A percentile compares a stretch with the other conserved stretches of the same genome.
Conservation (phyloP, 2,113 vertebrate genomes). For the Entosphenus tridentatus region DNA sequence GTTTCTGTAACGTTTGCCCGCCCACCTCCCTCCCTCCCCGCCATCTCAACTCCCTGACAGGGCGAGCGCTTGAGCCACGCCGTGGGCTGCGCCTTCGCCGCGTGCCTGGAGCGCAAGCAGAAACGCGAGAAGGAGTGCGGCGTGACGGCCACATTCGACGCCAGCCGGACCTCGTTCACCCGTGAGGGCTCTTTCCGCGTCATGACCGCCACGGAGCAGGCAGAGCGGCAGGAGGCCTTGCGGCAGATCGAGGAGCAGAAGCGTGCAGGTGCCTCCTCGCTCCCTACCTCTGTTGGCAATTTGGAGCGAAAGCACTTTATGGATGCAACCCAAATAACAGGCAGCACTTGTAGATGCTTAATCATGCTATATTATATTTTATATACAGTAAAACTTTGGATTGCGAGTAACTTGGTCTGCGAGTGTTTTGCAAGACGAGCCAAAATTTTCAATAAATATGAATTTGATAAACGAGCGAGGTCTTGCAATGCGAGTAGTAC, state of each 20-base stretch:
- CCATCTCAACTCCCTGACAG: slow-evolving; percentile 20
- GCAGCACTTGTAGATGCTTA: too few species aligned
- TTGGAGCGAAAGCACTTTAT: too few species aligned
- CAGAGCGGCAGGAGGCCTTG: slow-evolving; percentile 83
- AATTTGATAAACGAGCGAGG: too few species aligned
- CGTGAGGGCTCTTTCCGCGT: slow-evolving; percentile 90
- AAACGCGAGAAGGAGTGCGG: slow-evolving; percentile 96
- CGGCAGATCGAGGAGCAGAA: slow-evolving; percentile 57
- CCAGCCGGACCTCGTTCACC: slow-evolving; percentile 91
- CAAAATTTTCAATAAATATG: too few species aligned
- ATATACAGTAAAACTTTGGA: too few species aligned
- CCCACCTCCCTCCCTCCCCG: too few species aligned
- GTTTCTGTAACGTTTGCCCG: too few species aligned
- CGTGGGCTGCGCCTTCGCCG: slow-evolving; percentile 88
- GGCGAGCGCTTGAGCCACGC: slow-evolving; percentile 89
- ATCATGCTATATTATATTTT: too few species aligned
- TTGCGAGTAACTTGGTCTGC: too few species aligned
- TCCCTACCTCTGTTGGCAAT: neutral
- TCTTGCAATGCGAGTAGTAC: too few species aligned
- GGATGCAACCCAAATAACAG: too few species aligned
- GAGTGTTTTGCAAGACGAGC: too few species aligned
- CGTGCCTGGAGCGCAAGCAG: slow-evolving; percentile 87
- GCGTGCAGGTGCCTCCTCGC: neutral
- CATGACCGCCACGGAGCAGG: slow-evolving; percentile 82
- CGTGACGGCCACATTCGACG: slow-evolving; percentile 90